Conservation (phyloP, 2,888 invertebrate genomes). For the Drosophila mettleri region DNA sequence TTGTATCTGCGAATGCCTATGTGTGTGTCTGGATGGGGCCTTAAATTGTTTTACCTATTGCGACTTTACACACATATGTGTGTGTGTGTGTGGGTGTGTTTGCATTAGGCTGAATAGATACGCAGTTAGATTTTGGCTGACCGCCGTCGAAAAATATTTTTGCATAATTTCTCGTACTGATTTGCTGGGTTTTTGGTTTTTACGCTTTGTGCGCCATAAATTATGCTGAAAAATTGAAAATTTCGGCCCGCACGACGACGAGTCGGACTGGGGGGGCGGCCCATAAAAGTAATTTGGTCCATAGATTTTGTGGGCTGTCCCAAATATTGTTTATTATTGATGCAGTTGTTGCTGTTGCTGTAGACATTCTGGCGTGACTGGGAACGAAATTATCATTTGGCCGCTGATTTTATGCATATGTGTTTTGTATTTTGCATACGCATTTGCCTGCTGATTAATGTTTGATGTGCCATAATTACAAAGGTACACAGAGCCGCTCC, state of each 20-base stretch:
- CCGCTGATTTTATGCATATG: conserved; percentile 40
- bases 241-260: conserved; percentile 12
- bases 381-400: conserved; percentile 72
- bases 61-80: conserved; percentile 23
- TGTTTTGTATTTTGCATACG: conserved; percentile 38
- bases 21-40: conserved; percentile 12
- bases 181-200: conserved; percentile 72
- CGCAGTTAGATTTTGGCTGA: conserved; percentile 52
- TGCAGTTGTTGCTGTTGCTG: conserved; percentile 16
- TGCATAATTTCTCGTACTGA: conserved; percentile 76
- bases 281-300: conserved; percentile 75
- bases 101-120: conserved; percentile 14
- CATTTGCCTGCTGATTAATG: conserved; percentile 76
- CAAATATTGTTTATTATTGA: conserved; percentile 36
- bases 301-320: conserved; percentile 47
- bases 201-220: conserved; percentile 74
- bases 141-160: conserved; percentile 67
- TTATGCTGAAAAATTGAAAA: conserved; percentile 71
- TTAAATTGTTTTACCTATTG: conserved; percentile 68
- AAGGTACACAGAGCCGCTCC: conserved; percentile 42
- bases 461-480: conserved; percentile 76
- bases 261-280: background rate
- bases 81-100: background rate
- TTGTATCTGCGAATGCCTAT: conserved; percentile 54
- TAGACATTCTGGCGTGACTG: conserved; percentile 36